Evolutionary conservation across 1,140 invertebrate genomes (phyloP).

Genomic region (Druon quercuslanigerum): DNA sequence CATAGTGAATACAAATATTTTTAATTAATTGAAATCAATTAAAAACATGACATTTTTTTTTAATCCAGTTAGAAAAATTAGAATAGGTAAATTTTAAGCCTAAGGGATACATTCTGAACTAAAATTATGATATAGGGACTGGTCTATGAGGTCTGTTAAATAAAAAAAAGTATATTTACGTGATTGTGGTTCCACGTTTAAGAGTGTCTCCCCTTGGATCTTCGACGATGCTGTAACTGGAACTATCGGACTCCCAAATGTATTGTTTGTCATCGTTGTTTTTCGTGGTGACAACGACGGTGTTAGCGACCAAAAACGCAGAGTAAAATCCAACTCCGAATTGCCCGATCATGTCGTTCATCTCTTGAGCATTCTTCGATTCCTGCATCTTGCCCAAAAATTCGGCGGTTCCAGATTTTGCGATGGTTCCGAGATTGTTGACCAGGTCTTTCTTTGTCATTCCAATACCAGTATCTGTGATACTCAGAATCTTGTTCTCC

Average conservation of each 20-base stretch:
- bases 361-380: constrained; percentile 77
- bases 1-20: too few relatives aligned
- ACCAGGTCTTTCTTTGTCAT: constrained; percentile 98
- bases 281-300: constrained; percentile 95
- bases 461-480: constrained; percentile 97
- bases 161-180: constrained; percentile 45
- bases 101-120: too few relatives aligned
- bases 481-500: constrained; percentile 94
- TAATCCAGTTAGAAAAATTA: too few relatives aligned
- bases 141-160: not conserved
- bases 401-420: constrained; percentile 99
- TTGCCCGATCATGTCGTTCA: constrained; percentile 94
- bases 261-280: constrained; percentile 97
- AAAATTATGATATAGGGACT: too few relatives aligned
- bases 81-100: too few relatives aligned
- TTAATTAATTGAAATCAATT: too few relatives aligned
- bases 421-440: constrained; percentile 98
- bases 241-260: constrained; percentile 98
- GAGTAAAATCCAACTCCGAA: constrained; percentile 99
- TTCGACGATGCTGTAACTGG: constrained; percentile 90
- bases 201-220: constrained; percentile 96
- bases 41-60: too few relatives aligned
- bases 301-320: constrained; percentile 94
- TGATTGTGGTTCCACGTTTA: constrained; percentile 86
- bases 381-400: constrained; percentile 97